Evolutionary conservation across 2,113 vertebrate species (phyloP).

Genomic region (Neogobius melanostomus): DNA sequence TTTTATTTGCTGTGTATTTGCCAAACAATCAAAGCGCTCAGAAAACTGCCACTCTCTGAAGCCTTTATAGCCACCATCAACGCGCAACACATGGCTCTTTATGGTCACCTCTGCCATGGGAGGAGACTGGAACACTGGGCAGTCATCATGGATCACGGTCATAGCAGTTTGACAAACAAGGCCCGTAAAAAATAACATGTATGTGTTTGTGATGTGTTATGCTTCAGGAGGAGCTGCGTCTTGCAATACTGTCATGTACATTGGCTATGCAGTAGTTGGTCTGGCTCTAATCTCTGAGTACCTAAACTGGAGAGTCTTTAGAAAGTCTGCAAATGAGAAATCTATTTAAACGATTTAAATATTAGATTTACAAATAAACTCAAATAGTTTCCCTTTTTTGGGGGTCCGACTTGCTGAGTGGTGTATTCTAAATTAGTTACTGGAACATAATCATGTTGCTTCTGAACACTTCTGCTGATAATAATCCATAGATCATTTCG

Average conservation of each 20-base stretch:
- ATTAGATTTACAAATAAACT: too few species aligned
- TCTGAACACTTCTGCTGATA: not conserved
- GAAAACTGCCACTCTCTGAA: not conserved
- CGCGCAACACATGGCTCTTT: conserved; percentile 7
- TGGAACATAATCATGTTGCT: not conserved
- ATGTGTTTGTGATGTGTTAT: not conserved
- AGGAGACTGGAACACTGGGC: not conserved
- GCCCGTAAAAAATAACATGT: not conserved
- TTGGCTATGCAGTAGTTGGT: too few species aligned
- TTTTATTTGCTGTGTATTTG: conserved; percentile 42
- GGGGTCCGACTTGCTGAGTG: too few species aligned
- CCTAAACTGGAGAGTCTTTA: too few species aligned
- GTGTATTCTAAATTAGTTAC: too few species aligned
- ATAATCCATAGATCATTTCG: not conserved
- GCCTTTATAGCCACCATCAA: conserved; percentile 7
- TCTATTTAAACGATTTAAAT: too few species aligned
- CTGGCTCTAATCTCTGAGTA: too few species aligned
- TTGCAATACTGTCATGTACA: too few species aligned
- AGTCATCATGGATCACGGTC: not conserved
- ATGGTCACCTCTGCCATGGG: not conserved
- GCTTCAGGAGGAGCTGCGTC: too few species aligned
- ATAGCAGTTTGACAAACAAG: too few species aligned
- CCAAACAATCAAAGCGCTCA: conserved; percentile 21
- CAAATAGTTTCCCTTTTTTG: too few species aligned
- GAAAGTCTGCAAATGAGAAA: too few species aligned